Evolutionary conservation across 2,113 vertebrate genomes (phyloP).

Genomic region (Anser brachyrhynchus): DNA sequence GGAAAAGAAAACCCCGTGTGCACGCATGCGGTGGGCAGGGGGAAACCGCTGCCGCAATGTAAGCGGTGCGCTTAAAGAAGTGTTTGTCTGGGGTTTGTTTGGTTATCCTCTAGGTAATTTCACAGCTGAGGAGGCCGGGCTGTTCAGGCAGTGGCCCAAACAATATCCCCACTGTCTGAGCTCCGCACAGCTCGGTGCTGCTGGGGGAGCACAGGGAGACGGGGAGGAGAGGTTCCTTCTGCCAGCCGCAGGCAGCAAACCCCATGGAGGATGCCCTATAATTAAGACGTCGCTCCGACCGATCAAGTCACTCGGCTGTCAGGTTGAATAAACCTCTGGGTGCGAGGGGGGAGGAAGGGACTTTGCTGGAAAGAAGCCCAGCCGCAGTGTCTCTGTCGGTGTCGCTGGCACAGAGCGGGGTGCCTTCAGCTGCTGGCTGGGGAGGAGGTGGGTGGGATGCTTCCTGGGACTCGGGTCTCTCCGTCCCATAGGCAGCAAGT

Average conservation of each 20-base stretch:
- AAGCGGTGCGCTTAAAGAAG: slow-evolving; percentile 69
- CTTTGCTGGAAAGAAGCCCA: not conserved
- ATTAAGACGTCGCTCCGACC: slow-evolving; percentile 45
- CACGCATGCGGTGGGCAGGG: slow-evolving; percentile 36
- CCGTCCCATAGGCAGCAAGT: accelerated
- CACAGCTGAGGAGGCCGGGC: slow-evolving; percentile 62
- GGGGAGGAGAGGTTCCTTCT: slow-evolving; percentile 40
- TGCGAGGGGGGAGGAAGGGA: slow-evolving; percentile 12
- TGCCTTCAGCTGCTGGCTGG: not conserved
- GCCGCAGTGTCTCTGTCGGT: not conserved
- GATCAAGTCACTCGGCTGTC: slow-evolving; percentile 58
- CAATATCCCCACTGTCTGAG: slow-evolving; percentile 73
- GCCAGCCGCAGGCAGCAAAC: accelerated
- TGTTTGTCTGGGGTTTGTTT: slow-evolving; percentile 73
- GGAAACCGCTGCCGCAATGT: slow-evolving; percentile 62
- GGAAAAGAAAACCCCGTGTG: not conserved
- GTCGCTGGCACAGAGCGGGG: accelerated
- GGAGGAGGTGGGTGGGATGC: not conserved
- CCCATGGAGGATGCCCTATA: slow-evolving; percentile 37
- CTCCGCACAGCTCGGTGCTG: not conserved
- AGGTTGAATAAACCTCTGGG: slow-evolving; percentile 41
- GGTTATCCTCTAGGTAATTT: slow-evolving; percentile 75
- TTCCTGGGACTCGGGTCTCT: not conserved
- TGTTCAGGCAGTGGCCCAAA: slow-evolving; percentile 54
- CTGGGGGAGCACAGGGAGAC: not conserved